These are phyloP conservation scores for Saccostrea glomerata DNA, from an alignment of 1,140 invertebrate genomes.

Conservation along the genomic window DNA sequence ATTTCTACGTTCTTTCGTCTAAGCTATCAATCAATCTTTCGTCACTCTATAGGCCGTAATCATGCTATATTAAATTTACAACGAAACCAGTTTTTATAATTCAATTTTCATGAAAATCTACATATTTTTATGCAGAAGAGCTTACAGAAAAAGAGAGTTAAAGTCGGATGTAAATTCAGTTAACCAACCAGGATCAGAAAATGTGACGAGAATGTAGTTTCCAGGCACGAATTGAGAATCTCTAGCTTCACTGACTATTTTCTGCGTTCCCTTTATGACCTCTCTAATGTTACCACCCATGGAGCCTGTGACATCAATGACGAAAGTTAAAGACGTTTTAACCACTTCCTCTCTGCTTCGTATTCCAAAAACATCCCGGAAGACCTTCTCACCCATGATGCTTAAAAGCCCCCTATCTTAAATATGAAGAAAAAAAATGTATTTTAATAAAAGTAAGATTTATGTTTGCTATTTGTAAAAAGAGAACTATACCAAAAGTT, in stretches of 20 bases:
- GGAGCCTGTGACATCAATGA: slow-evolving; percentile 64
- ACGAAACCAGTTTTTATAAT: too few species aligned
- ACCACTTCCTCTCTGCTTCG: neutral
- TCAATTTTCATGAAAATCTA: neutral
- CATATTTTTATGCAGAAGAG: neutral
- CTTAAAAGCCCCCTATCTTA: neutral
- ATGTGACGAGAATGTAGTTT: slow-evolving; percentile 63
- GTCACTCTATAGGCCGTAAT: too few species aligned
- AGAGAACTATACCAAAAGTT: too few species aligned
- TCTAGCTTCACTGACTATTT: slow-evolving; percentile 55
- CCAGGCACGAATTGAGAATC: slow-evolving; percentile 59
- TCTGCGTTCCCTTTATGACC: slow-evolving; percentile 56
- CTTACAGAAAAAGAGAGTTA: neutral
- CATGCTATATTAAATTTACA: too few species aligned
- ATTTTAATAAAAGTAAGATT: too few species aligned
- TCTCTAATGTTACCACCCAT: slow-evolving; percentile 65
- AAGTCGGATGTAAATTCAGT: too few species aligned
- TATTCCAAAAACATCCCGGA: neutral
- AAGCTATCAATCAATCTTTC: too few species aligned
- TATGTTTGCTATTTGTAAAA: too few species aligned
- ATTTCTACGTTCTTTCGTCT: too few species aligned
- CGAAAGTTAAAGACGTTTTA: slow-evolving; percentile 58
- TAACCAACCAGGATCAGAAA: slow-evolving; percentile 65
- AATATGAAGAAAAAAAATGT: too few species aligned
- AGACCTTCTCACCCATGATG: neutral